A percentile compares a stretch with the other conserved stretches of the same genome.
These are phyloP conservation scores for Stratiomys singularior DNA, from an alignment of 2,888 invertebrate species.

Conservation along the genomic window DNA sequence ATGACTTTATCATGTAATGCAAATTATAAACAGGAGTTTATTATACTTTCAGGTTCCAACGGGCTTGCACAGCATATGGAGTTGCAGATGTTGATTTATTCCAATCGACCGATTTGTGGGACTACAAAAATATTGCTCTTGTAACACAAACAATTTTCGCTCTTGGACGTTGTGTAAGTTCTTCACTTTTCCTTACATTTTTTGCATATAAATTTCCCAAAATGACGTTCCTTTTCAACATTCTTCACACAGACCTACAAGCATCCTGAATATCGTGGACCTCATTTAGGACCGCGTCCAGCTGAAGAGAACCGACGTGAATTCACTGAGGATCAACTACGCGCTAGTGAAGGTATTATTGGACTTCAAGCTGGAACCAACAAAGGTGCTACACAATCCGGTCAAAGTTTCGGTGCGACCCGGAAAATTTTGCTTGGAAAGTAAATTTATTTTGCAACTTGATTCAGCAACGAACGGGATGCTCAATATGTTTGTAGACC, in stretches of 20 bases:
- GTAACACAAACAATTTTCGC: conserved; percentile 90
- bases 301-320: conserved; percentile 85
- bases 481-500: neutral
- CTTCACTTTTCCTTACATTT: too few species aligned
- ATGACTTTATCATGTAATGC: too few species aligned
- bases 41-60: conserved; percentile 74
- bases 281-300: conserved; percentile 84
- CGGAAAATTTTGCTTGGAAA: conserved; percentile 84
- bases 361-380: conserved; percentile 90
- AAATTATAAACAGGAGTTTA: neutral
- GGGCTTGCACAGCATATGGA: conserved; percentile 83
- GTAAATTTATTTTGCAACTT: conserved; percentile 60
- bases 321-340: conserved; percentile 83
- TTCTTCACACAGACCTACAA: conserved; percentile 72
- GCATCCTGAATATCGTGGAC: conserved; percentile 87
- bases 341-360: conserved; percentile 85
- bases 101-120: conserved; percentile 93
- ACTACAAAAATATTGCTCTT: conserved; percentile 86
- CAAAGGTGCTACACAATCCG: conserved; percentile 85
- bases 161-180: conserved; percentile 83
- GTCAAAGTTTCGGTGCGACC: conserved; percentile 87
- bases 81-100: conserved; percentile 88
- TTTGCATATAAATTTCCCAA: too few species aligned
- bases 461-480: neutral
- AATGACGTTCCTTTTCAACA: conserved; percentile 1